A percentile compares a stretch with the other conserved stretches of the same genome.
These are phyloP conservation scores for Pardalotus punctatus DNA, from an alignment of 2,113 vertebrate species.

Conservation along the genomic window DNA sequence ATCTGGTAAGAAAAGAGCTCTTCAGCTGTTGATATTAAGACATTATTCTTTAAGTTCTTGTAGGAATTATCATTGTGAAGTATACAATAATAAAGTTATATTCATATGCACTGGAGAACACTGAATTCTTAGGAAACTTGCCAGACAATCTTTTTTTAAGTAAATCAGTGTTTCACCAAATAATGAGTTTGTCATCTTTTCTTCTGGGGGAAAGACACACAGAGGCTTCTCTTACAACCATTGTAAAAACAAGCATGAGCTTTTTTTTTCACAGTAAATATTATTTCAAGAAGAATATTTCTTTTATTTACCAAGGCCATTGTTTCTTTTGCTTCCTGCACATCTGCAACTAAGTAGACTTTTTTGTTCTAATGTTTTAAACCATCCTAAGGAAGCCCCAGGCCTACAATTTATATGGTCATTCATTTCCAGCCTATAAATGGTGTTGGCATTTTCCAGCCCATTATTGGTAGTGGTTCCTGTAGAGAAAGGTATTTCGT, in stretches of 20 bases:
- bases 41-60: not conserved
- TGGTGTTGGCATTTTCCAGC: not conserved
- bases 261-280: not conserved
- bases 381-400: not conserved
- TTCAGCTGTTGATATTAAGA: not conserved
- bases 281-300: not conserved
- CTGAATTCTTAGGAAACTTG: not conserved
- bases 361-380: not conserved
- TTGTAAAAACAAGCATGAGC: not conserved
- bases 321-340: not conserved
- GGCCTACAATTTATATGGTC: not conserved
- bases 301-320: not conserved
- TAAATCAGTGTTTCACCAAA: not conserved
- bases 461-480: not conserved
- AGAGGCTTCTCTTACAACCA: not conserved
- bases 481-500: not conserved
- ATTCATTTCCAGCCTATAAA: not conserved
- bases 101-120: not conserved
- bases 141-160: not conserved
- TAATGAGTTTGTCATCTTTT: not conserved
- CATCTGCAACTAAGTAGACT: not conserved
- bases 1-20: not conserved
- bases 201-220: not conserved
- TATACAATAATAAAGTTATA: not conserved
- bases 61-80: not conserved